Conservation (phyloP, 2,113 vertebrate species). For the Cardinalis cardinalis region DNA sequence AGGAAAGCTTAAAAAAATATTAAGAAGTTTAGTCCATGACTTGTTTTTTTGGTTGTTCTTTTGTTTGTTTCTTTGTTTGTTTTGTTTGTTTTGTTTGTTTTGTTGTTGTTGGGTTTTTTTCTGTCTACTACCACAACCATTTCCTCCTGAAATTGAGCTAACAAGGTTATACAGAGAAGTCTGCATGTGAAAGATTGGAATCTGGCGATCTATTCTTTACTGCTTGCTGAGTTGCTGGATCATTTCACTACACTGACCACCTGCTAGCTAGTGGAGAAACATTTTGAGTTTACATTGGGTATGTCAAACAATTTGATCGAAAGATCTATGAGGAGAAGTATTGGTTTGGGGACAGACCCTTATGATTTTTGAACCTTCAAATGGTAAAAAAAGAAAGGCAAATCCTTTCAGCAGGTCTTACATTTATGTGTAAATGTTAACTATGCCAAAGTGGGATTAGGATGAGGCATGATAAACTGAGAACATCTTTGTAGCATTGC, state of each 20-base stretch:
- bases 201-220: background rate
- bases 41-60: background rate
- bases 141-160: background rate
- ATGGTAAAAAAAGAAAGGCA: background rate
- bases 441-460: background rate
- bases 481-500: background rate
- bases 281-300: background rate
- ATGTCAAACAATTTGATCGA: background rate
- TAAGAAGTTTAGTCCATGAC: background rate
- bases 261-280: background rate
- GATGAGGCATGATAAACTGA: background rate
- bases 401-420: background rate
- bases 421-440: background rate
- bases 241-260: background rate
- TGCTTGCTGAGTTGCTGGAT: background rate
- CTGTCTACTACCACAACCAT: background rate
- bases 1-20: background rate
- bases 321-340: background rate
- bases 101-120: no score
- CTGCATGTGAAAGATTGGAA: rapidly evolving
- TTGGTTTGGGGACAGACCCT: rapidly evolving
- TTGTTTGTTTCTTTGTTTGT: no score
- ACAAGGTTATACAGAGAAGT: background rate
- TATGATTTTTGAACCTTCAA: background rate
- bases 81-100: no score